A percentile compares a stretch with the other conserved stretches of the same genome.
These are phyloP conservation scores for Anthonomus grandis DNA, from an alignment of 1,140 invertebrate genomes.

Conservation along the genomic window DNA sequence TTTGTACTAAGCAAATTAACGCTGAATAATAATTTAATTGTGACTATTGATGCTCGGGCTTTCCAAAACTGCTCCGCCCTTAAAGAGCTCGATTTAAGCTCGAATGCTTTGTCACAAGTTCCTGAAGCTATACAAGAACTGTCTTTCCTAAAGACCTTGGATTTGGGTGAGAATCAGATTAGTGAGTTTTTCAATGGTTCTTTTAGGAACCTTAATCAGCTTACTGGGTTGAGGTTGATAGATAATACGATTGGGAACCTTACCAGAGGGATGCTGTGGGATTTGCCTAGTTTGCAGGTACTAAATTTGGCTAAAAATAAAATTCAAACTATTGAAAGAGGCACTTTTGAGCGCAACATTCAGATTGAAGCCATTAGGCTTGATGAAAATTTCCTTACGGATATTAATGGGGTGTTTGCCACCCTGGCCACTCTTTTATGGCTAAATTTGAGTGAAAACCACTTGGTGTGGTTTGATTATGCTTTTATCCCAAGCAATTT, in stretches of 20 bases:
- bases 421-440: slow-evolving; percentile 75
- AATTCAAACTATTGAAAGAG: slow-evolving; percentile 76
- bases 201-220: slow-evolving; percentile 77
- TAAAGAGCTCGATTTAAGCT: slow-evolving; percentile 85
- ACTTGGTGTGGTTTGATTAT: slow-evolving; percentile 87
- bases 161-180: slow-evolving; percentile 85
- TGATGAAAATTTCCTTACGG: slow-evolving; percentile 81
- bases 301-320: slow-evolving; percentile 85
- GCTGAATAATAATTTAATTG: slow-evolving; percentile 79
- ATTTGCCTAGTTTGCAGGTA: slow-evolving; percentile 76
- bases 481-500: slow-evolving; percentile 82
- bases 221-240: slow-evolving; percentile 79
- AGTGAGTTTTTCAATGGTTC: slow-evolving; percentile 74
- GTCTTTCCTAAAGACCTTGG: slow-evolving; percentile 78
- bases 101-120: slow-evolving; percentile 76
- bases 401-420: slow-evolving; percentile 83
- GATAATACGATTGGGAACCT: slow-evolving; percentile 85
- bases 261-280: slow-evolving; percentile 79
- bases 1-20: slow-evolving; percentile 80
- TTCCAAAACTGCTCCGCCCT: slow-evolving; percentile 87
- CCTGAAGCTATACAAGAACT: slow-evolving; percentile 80
- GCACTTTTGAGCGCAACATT: slow-evolving; percentile 75
- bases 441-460: slow-evolving; percentile 88
- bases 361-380: slow-evolving; percentile 79
- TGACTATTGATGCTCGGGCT: slow-evolving; percentile 75